Evolutionary conservation across 2,888 invertebrate genomes (phyloP).

Genomic region (Microchrysa polita): DNA sequence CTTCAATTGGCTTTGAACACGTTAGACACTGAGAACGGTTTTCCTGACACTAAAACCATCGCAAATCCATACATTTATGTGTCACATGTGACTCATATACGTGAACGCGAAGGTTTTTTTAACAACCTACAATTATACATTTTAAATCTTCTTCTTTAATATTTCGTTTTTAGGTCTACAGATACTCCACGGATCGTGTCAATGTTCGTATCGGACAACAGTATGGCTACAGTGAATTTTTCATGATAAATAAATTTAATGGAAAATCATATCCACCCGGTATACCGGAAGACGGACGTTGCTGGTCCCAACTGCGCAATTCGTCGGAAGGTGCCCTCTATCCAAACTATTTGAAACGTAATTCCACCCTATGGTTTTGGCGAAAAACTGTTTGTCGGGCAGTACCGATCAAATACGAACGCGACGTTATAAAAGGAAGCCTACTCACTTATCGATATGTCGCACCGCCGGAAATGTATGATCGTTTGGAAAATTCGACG

Average conservation of each 20-base stretch:
- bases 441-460: constrained; percentile 70
- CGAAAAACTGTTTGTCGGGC: constrained; percentile 67
- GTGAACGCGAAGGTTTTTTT: no score
- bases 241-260: constrained; percentile 70
- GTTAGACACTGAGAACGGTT: no score
- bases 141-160: no score
- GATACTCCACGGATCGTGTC: constrained; percentile 69
- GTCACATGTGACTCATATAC: no score
- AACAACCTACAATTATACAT: no score
- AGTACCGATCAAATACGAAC: constrained; percentile 52
- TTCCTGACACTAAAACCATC: no score
- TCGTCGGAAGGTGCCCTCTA: constrained; percentile 74
- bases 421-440: constrained; percentile 61
- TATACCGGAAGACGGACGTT: constrained; percentile 62
- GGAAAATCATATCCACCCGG: constrained; percentile 70
- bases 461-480: constrained; percentile 68
- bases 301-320: constrained; percentile 69
- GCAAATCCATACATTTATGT: no score
- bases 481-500: constrained; percentile 66
- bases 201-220: constrained; percentile 72
- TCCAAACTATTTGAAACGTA: constrained; percentile 69
- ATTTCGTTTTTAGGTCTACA: constrained; percentile 73
- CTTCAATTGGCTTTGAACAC: no score
- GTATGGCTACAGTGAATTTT: constrained; percentile 70
- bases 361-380: constrained; percentile 71